These are phyloP conservation scores for Vollenhovia emeryi DNA, from an alignment of 1,140 invertebrate species.

Conservation along the genomic window DNA sequence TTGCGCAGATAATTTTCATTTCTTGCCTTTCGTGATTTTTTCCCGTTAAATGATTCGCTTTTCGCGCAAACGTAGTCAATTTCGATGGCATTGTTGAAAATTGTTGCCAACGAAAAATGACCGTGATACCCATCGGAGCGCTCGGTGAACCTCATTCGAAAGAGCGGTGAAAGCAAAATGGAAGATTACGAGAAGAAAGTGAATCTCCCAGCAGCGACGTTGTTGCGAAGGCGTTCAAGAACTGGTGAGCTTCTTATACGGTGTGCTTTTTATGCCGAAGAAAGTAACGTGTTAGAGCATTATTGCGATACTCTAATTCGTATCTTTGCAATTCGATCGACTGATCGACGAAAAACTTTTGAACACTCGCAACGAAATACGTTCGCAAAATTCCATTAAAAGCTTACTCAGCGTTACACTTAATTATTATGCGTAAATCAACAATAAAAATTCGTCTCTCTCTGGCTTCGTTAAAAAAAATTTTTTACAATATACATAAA, in stretches of 20 bases:
- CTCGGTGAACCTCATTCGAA: conserved; percentile 50
- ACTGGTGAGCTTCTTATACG: conserved; percentile 20
- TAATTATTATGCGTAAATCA: background rate
- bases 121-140: conserved; percentile 56
- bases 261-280: conserved; percentile 1
- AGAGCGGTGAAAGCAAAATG: conserved; percentile 73
- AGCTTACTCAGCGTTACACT: background rate
- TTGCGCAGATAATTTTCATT: too few species aligned
- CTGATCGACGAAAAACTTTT: background rate
- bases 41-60: background rate
- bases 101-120: conserved; percentile 14
- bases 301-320: background rate
- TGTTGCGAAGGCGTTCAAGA: conserved; percentile 1
- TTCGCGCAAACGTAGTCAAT: background rate
- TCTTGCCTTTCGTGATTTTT: background rate
- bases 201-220: conserved; percentile 61
- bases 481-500: too few species aligned
- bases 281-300: conserved; percentile 9
- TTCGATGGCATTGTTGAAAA: background rate
- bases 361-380: background rate
- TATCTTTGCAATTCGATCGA: background rate
- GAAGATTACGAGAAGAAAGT: conserved; percentile 76
- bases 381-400: background rate
- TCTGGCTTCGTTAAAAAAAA: too few species aligned
- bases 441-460: too few species aligned